Evolutionary conservation across 2,113 vertebrate species (phyloP).

Genomic region (Cololabis saira): DNA sequence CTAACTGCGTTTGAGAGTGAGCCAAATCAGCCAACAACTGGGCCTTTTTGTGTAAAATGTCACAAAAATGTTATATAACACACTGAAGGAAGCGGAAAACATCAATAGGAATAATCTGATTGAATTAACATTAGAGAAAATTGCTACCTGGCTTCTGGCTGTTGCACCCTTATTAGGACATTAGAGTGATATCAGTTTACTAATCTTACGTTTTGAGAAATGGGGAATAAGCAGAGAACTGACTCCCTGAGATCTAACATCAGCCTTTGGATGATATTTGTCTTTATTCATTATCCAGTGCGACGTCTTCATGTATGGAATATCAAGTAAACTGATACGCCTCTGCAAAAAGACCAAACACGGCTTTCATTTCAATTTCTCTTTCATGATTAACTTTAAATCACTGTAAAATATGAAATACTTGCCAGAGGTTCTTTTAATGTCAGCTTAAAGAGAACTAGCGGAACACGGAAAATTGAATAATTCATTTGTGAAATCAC

Average conservation of each 20-base stretch:
- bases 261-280: neutral
- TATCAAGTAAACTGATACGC: constrained; percentile 9
- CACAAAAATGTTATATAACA: no score
- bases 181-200: neutral
- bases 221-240: neutral
- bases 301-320: neutral
- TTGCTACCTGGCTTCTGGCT: neutral
- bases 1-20: no score
- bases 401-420: constrained; percentile 26
- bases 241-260: neutral
- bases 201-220: neutral
- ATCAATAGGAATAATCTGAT: neutral
- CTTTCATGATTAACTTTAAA: constrained; percentile 36
- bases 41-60: no score
- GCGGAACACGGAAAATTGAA: constrained; percentile 25
- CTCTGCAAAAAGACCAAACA: constrained; percentile 4
- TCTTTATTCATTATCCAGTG: constrained; percentile 19
- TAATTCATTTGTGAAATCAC: constrained; percentile 42
- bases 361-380: constrained; percentile 28
- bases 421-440: constrained; percentile 6
- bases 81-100: no score
- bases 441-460: constrained; percentile 9
- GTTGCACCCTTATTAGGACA: neutral
- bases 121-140: neutral
- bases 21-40: no score